A percentile compares a stretch with the other conserved stretches of the same genome.
Conservation (phyloP, 2,113 vertebrate species). For the Porphyrio hochstetteri region DNA sequence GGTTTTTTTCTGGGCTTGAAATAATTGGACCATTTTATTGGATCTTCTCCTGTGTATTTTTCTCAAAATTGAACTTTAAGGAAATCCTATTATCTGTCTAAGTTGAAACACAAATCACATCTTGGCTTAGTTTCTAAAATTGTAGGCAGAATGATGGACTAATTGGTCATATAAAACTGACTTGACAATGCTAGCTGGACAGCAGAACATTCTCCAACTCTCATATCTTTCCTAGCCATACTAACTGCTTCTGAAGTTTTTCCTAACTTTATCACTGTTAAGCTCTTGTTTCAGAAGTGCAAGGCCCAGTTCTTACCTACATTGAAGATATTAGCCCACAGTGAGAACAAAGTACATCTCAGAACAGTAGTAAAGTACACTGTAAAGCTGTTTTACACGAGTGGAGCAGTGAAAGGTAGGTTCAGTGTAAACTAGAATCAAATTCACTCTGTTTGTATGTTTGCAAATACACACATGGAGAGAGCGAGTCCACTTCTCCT, state of each 20-base stretch:
- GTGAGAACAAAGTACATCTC: background rate
- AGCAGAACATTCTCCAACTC: background rate
- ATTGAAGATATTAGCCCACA: background rate
- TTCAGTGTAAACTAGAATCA: background rate
- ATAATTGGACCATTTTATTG: background rate
- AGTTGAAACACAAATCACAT: background rate
- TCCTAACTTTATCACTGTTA: background rate
- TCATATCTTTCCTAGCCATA: background rate
- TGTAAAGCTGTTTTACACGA: background rate
- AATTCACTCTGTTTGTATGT: background rate
- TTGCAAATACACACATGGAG: background rate
- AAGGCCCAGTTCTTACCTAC: background rate
- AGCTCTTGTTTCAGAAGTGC: background rate
- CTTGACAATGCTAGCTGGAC: background rate
- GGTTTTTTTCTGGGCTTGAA: background rate
- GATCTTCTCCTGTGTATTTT: conserved; percentile 4
- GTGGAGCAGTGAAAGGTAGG: background rate
- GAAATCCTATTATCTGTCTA: background rate
- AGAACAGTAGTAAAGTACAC: background rate
- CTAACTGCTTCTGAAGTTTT: background rate
- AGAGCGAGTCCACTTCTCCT: background rate
- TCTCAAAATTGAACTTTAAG: conserved; percentile 13
- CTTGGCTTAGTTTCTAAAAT: background rate
- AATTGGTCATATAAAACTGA: background rate
- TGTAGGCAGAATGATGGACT: background rate